Evolutionary conservation across 2,797 vertebrate species (phyloP).

Genomic region (Nyctalus aviator): DNA sequence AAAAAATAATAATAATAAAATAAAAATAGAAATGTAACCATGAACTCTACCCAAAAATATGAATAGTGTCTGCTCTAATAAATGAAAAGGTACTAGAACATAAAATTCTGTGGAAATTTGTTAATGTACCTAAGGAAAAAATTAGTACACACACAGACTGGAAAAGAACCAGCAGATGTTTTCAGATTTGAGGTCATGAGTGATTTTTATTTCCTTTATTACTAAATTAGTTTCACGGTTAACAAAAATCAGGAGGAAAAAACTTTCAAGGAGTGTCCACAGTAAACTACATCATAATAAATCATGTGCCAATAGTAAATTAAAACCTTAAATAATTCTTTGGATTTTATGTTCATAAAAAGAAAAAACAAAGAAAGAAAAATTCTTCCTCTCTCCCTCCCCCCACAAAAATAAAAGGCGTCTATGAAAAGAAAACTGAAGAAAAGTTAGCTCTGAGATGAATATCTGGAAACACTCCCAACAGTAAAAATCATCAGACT

Average conservation of each 20-base stretch:
- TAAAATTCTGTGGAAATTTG: constrained; percentile 44
- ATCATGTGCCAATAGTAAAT: constrained; percentile 44
- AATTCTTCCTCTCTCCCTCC: neutral
- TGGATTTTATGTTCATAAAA: constrained; percentile 52
- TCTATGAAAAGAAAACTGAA: constrained; percentile 60
- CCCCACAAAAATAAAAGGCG: constrained; percentile 34
- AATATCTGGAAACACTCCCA: constrained; percentile 73
- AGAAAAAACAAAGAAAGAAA: constrained; percentile 31
- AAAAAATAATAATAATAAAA: too few relatives aligned
- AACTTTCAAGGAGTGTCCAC: constrained; percentile 43
- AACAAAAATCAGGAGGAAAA: constrained; percentile 67
- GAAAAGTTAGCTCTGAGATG: constrained; percentile 66
- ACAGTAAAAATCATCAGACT: constrained; percentile 77
- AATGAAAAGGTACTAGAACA: constrained; percentile 55
- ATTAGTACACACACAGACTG: neutral
- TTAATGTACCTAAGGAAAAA: constrained; percentile 54
- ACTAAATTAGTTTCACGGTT: constrained; percentile 57
- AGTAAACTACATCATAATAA: constrained; percentile 59
- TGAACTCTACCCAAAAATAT: constrained; percentile 49
- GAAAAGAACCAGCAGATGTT: constrained; percentile 49
- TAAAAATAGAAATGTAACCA: constrained; percentile 28
- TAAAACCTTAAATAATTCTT: constrained; percentile 60
- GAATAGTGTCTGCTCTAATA: constrained; percentile 58
- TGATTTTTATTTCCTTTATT: constrained; percentile 70
- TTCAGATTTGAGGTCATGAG: constrained; percentile 57